Base-by-base conservation (phyloP, 2,113 vertebrate species). In the Pangasianodon hypophthalmus region DNA sequence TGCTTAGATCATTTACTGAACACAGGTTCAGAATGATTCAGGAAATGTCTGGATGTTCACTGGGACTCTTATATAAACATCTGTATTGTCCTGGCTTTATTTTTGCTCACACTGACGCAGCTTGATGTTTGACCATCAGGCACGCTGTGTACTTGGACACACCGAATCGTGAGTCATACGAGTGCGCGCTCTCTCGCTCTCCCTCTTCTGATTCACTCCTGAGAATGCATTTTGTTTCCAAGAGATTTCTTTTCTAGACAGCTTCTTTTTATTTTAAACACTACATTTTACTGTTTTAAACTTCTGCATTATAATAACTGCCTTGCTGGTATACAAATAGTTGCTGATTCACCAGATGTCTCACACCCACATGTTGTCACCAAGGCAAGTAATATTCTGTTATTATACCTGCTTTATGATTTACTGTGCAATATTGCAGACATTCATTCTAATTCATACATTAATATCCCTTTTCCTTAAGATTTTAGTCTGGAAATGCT, bases 101-200 rank as follows among this genome's bases (percentile, higher is more conserved):
- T 62, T 52, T 85, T 11, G 11, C 69, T 77, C 46, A 80, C 56
- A 79, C 37, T 89, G 88, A 89, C 83, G 83, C 83, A 89, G 83
- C 82, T 29, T 44, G 29, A 50, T 77, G 32, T 85, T 89, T 89
- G 83, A 85, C 71, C 71, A 67, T 79, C 58, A 89, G 46, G 86
- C 58, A 89, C 54, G 37, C 46, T 21, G 32, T 89, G 88, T 89
- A n/a, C 88, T 80, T 29, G 71, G 73, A 79, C 60, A 84, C 50
- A 84, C 21, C 21, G 52, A 77, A 37, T 54, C 24, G 16, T 86
- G 84, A 80, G 44, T 79, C 83, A 89, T 19, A 19, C 21, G 41
- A 89, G 3, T 41, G 71, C 32, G 41, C 11, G 18, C 1, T 50
- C 82, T 58, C 24, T 46, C 4, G 21, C 18, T 52, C 56, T 64